Evolutionary conservation across 2,888 invertebrate species (phyloP).

Genomic region (Zygogramma bicolorata): DNA sequence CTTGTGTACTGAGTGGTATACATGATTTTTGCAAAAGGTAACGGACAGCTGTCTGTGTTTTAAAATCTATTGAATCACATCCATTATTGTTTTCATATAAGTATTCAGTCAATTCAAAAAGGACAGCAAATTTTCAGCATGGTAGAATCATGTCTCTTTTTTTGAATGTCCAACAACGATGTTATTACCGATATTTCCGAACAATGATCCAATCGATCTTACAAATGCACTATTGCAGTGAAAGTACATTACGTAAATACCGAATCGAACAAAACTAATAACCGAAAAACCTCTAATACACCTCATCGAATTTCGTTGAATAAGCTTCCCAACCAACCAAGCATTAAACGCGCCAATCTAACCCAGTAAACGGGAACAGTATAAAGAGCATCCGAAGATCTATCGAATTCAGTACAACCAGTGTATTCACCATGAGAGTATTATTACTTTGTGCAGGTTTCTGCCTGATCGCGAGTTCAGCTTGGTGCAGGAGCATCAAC

Average conservation of each 20-base stretch:
- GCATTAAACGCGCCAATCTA: conserved; percentile 15
- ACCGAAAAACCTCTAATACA: background rate
- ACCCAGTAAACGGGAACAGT: conserved; percentile 16
- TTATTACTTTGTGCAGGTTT: conserved; percentile 59
- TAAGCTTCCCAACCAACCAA: conserved; percentile 13
- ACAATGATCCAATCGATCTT: background rate
- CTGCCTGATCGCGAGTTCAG: conserved; percentile 55
- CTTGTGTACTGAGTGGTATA: too few relatives aligned
- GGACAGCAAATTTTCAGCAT: too few relatives aligned
- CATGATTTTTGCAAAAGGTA: too few relatives aligned
- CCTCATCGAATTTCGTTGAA: conserved; percentile 22
- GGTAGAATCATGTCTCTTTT: too few relatives aligned
- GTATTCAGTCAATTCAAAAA: too few relatives aligned
- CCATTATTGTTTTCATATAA: too few relatives aligned
- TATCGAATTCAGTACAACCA: conserved; percentile 11
- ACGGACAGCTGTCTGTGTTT: too few relatives aligned
- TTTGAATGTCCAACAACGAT: too few relatives aligned
- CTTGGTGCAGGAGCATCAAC: conserved; percentile 57
- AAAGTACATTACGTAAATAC: conserved; percentile 23
- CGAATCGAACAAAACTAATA: conserved; percentile 14
- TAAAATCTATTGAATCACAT: too few relatives aligned
- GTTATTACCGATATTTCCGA: background rate
- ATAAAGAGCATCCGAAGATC: conserved; percentile 24
- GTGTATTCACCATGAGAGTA: conserved; percentile 54
- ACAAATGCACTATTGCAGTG: conserved; percentile 5